Evolutionary conservation across 2,888 invertebrate genomes (phyloP), one percentile per base, ranked within the genome.

Genomic region (Drosophila buzzatii): DNA sequence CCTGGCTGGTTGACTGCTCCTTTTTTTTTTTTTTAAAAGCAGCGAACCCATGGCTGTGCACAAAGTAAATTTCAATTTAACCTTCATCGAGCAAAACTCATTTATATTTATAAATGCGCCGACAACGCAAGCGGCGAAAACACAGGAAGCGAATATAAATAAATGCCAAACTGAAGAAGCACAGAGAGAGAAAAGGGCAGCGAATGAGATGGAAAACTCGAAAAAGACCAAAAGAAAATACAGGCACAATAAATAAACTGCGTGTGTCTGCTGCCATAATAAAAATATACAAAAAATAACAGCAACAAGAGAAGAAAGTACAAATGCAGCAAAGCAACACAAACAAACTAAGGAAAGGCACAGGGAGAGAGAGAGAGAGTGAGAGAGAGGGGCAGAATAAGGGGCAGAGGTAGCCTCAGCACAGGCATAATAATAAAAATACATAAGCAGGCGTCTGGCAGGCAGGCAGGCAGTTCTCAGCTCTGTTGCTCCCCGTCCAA

Each of bases 21-120:
- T 73, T n/a, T n/a, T n/a, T n/a, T n/a, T n/a, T n/a, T n/a, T n/a
- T n/a, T n/a, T 68, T 76, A 56, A 78, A 70, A 68, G 61, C 64
- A 41, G 41, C 58, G 66, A 75, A 63, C 73, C 78, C 65, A 75
- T 60, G 16, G 60, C 64, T 60, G 69, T 56, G 66, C 66, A 75
- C 72, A 71, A 81, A 78, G 81, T 79, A 85, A 91, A 87, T 84
- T 91, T 89, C 84, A 91, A 91, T 91, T 89, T 91, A 91, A 91
- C 91, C 91, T 85, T 91, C 91, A 87, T 89, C 90, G 91, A 89
- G 86, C 78, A 75, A 77, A 92, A 92, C 89, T 92, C 91, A 92
- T 92, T 92, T 92, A 92, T 92, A 92, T 92, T 92, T 92, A 92
- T 92, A 92, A 92, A 92, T 91, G 90, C 91, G 69, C 70, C 85